phyloP scores from a whole-genome alignment of 1,140 invertebrate species.

The Halotydeus destructor region DNA sequence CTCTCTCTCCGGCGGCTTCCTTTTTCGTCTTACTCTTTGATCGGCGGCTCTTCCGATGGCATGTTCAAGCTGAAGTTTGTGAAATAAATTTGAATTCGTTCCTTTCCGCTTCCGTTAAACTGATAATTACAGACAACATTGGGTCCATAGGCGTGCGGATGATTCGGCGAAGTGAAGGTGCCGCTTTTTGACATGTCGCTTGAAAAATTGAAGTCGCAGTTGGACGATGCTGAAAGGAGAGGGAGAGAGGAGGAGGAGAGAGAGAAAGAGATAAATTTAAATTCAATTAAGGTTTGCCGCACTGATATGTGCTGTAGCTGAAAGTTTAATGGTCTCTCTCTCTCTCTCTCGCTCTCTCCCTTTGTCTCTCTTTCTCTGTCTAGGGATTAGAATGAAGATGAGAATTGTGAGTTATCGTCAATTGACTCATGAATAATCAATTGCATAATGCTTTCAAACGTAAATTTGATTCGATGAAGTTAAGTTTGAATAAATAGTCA shows the following conservation, averaged over 20 bases:
- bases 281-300: too few species aligned
- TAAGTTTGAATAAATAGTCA: too few species aligned
- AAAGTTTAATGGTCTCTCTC: too few species aligned
- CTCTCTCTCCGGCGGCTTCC: too few species aligned
- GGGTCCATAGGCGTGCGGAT: slow-evolving; percentile 45
- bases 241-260: slow-evolving; percentile 12
- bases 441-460: too few species aligned
- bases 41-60: slow-evolving; percentile 30
- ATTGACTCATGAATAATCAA: too few species aligned
- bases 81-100: slow-evolving; percentile 44
- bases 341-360: too few species aligned
- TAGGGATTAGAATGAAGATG: too few species aligned
- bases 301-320: too few species aligned
- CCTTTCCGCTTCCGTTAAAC: slow-evolving; percentile 55
- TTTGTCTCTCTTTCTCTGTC: too few species aligned
- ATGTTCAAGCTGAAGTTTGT: slow-evolving; percentile 45
- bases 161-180: slow-evolving; percentile 49
- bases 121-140: slow-evolving; percentile 57
- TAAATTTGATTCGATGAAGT: too few species aligned
- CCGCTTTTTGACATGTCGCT: slow-evolving; percentile 60
- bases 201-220: slow-evolving; percentile 49
- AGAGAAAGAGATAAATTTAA: slow-evolving; percentile 19
- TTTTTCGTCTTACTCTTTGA: slow-evolving; percentile 36
- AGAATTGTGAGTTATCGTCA: too few species aligned
- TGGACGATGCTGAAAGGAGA: slow-evolving; percentile 38